Percentiles rank a stretch among this genome's conserved stretches.
phyloP scores from a whole-genome alignment of 2,797 vertebrate species.

The Poeciliopsis paucimaculata region DNA sequence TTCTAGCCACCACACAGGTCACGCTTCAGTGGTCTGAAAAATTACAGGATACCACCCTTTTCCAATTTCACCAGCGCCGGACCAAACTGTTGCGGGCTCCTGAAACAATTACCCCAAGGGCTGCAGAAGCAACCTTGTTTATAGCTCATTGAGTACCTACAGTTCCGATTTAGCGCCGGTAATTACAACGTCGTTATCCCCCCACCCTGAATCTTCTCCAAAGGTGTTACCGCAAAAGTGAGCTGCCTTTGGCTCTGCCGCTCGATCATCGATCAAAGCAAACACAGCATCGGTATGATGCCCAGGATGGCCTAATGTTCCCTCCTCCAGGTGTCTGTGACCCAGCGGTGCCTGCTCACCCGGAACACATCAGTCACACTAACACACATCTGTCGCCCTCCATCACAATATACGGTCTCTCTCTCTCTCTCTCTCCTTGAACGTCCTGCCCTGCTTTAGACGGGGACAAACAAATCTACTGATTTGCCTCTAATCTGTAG shows the following conservation, averaged over 20 bases:
- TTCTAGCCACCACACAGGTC: constrained; percentile 64
- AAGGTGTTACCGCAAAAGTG: constrained; percentile 45
- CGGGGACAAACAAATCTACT: constrained; percentile 76
- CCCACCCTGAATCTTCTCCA: constrained; percentile 57
- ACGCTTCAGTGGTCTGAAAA: constrained; percentile 79
- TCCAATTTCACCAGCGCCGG: constrained; percentile 75
- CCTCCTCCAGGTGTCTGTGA: constrained; percentile 68
- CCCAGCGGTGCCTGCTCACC: constrained; percentile 63
- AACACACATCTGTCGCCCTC: constrained; percentile 74
- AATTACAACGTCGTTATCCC: constrained; percentile 74
- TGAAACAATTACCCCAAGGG: constrained; percentile 78
- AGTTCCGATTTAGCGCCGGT: constrained; percentile 70
- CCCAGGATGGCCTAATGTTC: constrained; percentile 49
- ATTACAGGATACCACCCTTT: constrained; percentile 76
- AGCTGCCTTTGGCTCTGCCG: constrained; percentile 53
- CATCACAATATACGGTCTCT: constrained; percentile 58
- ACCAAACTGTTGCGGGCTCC: constrained; percentile 70
- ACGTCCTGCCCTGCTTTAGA: constrained; percentile 46
- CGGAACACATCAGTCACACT: constrained; percentile 76
- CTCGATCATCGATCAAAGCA: constrained; percentile 62
- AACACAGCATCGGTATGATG: constrained; percentile 52
- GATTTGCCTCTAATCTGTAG: constrained; percentile 78
- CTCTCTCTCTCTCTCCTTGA: constrained; percentile 70
- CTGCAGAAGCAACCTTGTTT: constrained; percentile 75
- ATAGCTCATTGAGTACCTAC: constrained; percentile 77